Evolutionary conservation across 1,140 invertebrate species (phyloP).

Genomic region (Meloidogyne chitwoodi): DNA sequence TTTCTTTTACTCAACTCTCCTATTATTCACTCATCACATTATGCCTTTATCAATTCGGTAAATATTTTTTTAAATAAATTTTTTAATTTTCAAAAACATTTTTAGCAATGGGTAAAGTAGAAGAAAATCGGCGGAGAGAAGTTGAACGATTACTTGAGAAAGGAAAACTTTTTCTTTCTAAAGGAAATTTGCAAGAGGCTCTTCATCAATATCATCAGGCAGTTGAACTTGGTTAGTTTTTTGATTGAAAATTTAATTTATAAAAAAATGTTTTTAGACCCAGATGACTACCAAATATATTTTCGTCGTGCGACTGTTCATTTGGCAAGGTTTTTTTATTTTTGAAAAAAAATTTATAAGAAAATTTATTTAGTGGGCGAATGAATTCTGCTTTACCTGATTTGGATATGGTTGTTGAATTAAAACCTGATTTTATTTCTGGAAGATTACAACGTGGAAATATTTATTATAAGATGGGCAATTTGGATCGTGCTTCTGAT

Average conservation of each 20-base stretch:
- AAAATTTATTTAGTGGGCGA: constrained; percentile 68
- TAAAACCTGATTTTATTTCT: constrained; percentile 88
- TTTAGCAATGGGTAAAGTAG: constrained; percentile 13
- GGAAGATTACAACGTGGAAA: constrained; percentile 79
- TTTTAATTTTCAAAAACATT: neutral
- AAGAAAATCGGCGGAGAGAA: constrained; percentile 32
- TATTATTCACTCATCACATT: constrained; percentile 15
- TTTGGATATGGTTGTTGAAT: constrained; percentile 81
- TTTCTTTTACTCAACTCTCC: constrained; percentile 7
- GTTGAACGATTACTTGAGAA: constrained; percentile 42
- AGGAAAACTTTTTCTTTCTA: constrained; percentile 36
- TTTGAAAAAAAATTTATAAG: neutral
- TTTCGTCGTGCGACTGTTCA: constrained; percentile 77
- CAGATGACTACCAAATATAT: constrained; percentile 85
- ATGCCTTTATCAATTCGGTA: constrained; percentile 13
- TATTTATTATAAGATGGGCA: constrained; percentile 68
- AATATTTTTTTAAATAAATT: neutral
- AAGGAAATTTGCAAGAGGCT: constrained; percentile 88
- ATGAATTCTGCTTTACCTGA: constrained; percentile 88
- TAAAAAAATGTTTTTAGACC: constrained; percentile 69
- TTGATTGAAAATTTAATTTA: neutral
- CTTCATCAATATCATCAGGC: constrained; percentile 95
- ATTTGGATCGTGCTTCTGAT: constrained; percentile 71
- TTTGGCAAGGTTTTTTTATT: constrained; percentile 8
- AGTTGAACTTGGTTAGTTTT: constrained; percentile 68